A percentile compares a stretch with the other conserved stretches of the same genome.
These are phyloP conservation scores for Sebastes matsubarae DNA, from an alignment of 2,797 vertebrate species.

Conservation along the genomic window DNA sequence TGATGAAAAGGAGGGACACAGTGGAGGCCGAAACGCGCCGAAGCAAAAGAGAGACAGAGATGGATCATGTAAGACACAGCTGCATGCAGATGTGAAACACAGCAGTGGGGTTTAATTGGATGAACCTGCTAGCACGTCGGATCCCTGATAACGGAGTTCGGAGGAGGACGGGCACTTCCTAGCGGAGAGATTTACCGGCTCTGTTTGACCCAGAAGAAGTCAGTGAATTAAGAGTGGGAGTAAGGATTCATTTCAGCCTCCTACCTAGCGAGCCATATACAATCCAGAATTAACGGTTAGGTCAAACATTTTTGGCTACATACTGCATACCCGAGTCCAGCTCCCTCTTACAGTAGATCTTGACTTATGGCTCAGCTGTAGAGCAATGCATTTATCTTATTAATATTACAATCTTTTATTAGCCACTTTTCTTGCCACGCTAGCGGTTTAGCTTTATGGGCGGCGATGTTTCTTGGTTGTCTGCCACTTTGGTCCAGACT, in stretches of 20 bases:
- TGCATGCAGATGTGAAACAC: constrained; percentile 41
- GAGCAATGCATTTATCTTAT: background rate
- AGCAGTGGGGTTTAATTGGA: constrained; percentile 35
- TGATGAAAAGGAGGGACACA: constrained; percentile 3
- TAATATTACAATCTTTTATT: background rate
- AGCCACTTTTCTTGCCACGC: background rate
- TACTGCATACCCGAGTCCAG: background rate
- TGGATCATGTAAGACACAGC: constrained; percentile 11
- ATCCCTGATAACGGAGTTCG: constrained; percentile 58
- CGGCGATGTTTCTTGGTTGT: background rate
- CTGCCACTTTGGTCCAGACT: background rate
- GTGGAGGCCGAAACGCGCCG: background rate
- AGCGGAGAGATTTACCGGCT: constrained; percentile 34
- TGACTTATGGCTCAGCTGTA: constrained; percentile 29
- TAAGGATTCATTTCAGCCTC: constrained; percentile 32
- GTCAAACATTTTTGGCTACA: constrained; percentile 29
- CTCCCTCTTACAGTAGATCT: constrained; percentile 6
- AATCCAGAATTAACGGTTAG: constrained; percentile 46
- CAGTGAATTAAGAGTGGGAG: constrained; percentile 47
- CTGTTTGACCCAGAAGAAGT: constrained; percentile 46
- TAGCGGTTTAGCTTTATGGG: background rate
- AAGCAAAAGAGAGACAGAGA: constrained; percentile 1
- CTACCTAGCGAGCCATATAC: constrained; percentile 19
- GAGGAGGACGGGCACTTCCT: constrained; percentile 35
- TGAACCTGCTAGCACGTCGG: constrained; percentile 39